Evolutionary conservation across 1,140 invertebrate species (phyloP), one percentile per base, ranked within the genome.

Genomic region (Ceratoteleas bidentatus): DNA sequence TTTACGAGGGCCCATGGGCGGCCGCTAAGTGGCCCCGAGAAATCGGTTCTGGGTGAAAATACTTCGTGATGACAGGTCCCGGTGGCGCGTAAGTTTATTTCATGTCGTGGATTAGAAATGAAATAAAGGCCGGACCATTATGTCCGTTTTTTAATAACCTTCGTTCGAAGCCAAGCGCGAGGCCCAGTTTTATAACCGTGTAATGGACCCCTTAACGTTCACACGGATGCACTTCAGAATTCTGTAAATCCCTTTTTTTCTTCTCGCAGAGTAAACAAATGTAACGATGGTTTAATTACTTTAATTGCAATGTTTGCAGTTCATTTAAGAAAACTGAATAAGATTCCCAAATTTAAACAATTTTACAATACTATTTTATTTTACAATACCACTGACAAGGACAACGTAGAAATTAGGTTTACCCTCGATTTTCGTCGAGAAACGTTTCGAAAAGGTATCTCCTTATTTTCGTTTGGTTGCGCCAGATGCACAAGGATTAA

Each of bases 201-300:
- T 90, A 90, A 91, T 91, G 87, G 87, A 84, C 88, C 87, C 86
- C 88, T 90, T 88, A 86, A 85, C 84, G 69, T 87, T 83, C 73
- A 69, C 68, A 81, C 69, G 69, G 57, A 53, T 49, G 53, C 80
- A 75, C 72, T 60, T 50, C 68, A 78, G 57, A 76, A 66, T 78
- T 68, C 62, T 54, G 68, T 73, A 73, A 60, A 70, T 33, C 69
- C 66, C 64, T 38, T 49, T 49, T 47, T 49, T 61, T 61, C 8
- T 49, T 43, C 45, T 66, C 36, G 16, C 43, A 60, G 52, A 60
- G 38, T 47, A 75, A 66, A 75, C 45, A 58, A 57, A 53, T 64
- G n/a, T 6, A 62, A 64, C 8, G 56, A 62, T 6, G 33, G 24
- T 15, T 57, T 6, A 56, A 43, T 43, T 2, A 6, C 6, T 10